Conservation (phyloP, 1,140 invertebrate species). For the Micrasema longulum region DNA sequence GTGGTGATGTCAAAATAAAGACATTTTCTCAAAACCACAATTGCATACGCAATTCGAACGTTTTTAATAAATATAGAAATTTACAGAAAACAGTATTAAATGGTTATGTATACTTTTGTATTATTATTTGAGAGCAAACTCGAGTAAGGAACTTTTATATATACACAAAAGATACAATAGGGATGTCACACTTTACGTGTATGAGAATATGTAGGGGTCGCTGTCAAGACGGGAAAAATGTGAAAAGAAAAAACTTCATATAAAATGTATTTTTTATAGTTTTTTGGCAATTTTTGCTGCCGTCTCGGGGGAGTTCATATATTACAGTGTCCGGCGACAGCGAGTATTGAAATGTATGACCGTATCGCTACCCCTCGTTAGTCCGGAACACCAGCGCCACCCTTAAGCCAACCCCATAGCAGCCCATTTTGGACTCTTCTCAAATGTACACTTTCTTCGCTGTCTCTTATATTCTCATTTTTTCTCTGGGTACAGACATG, state of each 20-base stretch:
- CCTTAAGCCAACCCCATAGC: not conserved
- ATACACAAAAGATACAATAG: not conserved
- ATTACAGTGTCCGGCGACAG: slow-evolving; percentile 55
- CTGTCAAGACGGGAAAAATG: slow-evolving; percentile 45
- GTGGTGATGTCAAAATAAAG: too few species aligned
- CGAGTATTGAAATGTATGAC: slow-evolving; percentile 55
- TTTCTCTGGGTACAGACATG: too few species aligned
- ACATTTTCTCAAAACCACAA: too few species aligned
- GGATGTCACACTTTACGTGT: slow-evolving; percentile 25
- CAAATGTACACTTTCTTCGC: slow-evolving; percentile 38
- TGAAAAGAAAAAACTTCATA: slow-evolving; percentile 52
- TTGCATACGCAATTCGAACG: too few species aligned
- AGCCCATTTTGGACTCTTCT: slow-evolving; percentile 24
- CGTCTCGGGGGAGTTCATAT: slow-evolving; percentile 52
- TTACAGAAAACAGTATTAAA: too few species aligned
- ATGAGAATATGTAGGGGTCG: slow-evolving; percentile 43
- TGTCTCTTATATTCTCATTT: slow-evolving; percentile 26
- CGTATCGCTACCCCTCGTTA: slow-evolving; percentile 52
- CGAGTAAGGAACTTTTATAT: slow-evolving; percentile 21
- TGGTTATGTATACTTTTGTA: not conserved
- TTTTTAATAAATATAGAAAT: too few species aligned
- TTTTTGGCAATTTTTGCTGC: slow-evolving; percentile 54
- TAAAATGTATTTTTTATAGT: slow-evolving; percentile 56
- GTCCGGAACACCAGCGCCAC: slow-evolving; percentile 10
- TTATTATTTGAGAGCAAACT: slow-evolving; percentile 12